These are phyloP conservation scores for Ennomos quercinarius DNA, from an alignment of 2,888 invertebrate genomes.

Conservation along the genomic window DNA sequence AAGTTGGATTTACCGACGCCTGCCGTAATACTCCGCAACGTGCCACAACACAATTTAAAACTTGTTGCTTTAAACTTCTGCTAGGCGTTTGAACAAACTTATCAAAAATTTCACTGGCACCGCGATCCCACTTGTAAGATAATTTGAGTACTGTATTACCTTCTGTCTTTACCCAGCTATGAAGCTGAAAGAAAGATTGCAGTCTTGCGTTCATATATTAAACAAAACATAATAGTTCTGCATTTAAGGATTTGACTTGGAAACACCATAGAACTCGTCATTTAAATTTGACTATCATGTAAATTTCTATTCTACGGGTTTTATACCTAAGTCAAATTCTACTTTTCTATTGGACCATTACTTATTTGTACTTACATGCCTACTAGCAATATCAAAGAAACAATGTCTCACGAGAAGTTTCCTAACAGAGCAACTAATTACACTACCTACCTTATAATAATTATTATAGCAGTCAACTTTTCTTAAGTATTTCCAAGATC, in stretches of 20 bases:
- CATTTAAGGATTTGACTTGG: conserved; percentile 1
- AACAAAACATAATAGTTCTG: conserved; percentile 16
- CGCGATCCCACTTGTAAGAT: conserved; percentile 9
- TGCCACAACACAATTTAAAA: conserved; percentile 39
- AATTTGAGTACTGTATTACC: conserved; percentile 8
- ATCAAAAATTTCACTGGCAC: conserved; percentile 20
- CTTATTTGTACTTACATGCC: no score
- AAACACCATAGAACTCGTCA: no score
- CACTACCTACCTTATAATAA: no score
- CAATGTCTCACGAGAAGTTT: no score
- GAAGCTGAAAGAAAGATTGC: conserved; percentile 3
- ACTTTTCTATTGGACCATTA: no score
- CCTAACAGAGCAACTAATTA: no score
- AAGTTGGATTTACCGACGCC: conserved; percentile 47
- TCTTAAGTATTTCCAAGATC: no score
- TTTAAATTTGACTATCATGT: no score
- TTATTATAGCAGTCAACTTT: no score
- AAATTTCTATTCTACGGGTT: no score
- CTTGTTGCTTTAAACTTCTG: conserved; percentile 47
- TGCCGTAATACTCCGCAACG: conserved; percentile 32
- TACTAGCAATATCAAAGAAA: no score
- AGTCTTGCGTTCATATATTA: conserved; percentile 22
- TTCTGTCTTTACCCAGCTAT: conserved; percentile 15
- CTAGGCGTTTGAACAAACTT: conserved; percentile 47
- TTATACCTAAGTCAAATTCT: no score